phyloP scores from a whole-genome alignment of 2,113 vertebrate genomes.

The Gadus chalcogrammus region DNA sequence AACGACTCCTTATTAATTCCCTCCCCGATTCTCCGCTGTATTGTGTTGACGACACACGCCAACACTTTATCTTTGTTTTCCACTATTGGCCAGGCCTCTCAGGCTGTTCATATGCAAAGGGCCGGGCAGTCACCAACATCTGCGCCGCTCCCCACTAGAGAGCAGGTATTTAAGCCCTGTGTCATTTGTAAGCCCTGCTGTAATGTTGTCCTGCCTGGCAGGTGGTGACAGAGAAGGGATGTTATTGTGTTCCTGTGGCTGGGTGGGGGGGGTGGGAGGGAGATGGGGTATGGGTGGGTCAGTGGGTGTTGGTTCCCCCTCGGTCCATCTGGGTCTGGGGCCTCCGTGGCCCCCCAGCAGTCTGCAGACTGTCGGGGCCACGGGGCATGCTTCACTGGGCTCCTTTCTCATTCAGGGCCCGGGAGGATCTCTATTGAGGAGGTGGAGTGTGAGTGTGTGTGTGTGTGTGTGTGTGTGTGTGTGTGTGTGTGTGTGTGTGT shows the following conservation, averaged over 20 bases:
- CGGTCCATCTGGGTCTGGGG: constrained; percentile 65
- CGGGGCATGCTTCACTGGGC: constrained; percentile 62
- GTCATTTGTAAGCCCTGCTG: constrained; percentile 48
- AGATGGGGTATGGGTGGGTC: constrained; percentile 41
- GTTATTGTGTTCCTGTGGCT: constrained; percentile 50
- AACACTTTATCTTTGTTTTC: constrained; percentile 37
- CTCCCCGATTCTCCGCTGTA: too few species aligned
- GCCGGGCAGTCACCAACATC: constrained; percentile 48
- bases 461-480: too few species aligned
- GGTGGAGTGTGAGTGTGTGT: neutral
- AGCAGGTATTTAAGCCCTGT: constrained; percentile 48
- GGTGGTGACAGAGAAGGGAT: constrained; percentile 54
- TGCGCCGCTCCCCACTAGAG: constrained; percentile 44
- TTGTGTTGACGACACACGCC: constrained; percentile 10
- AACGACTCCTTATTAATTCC: too few species aligned
- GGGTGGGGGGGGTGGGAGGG: neutral
- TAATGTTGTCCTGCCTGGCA: constrained; percentile 51
- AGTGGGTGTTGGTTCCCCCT: constrained; percentile 53
- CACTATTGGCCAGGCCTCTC: constrained; percentile 48
- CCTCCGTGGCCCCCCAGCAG: neutral
- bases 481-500: too few species aligned
- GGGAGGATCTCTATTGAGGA: constrained; percentile 62
- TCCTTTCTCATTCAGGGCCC: constrained; percentile 60
- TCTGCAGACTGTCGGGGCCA: constrained; percentile 38
- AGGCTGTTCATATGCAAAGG: constrained; percentile 52